A percentile compares a stretch with the other conserved stretches of the same genome.
phyloP scores from a whole-genome alignment of 2,113 vertebrate genomes.

The Podiceps cristatus region DNA sequence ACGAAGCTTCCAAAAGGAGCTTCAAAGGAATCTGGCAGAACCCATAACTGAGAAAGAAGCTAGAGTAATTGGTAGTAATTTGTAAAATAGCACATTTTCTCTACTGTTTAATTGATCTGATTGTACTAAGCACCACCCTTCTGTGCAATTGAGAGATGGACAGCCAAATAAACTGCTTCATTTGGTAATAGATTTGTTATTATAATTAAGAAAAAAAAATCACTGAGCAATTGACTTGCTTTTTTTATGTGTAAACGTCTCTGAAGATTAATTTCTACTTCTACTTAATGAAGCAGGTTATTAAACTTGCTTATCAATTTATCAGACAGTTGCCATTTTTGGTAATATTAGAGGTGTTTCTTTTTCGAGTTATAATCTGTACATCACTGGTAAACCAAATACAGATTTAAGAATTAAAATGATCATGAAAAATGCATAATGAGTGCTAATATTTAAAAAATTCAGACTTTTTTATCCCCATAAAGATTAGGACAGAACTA shows the following conservation, averaged over 20 bases:
- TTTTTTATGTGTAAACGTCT: slow-evolving; percentile 68
- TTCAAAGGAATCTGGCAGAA: slow-evolving; percentile 8
- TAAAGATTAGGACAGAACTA: not conserved
- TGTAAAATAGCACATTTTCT: not conserved
- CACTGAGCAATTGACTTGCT: slow-evolving; percentile 41
- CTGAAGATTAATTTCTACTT: slow-evolving; percentile 74
- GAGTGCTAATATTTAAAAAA: slow-evolving; percentile 31
- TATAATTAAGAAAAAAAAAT: slow-evolving; percentile 40
- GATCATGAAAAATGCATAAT: slow-evolving; percentile 24
- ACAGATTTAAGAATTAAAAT: slow-evolving; percentile 69
- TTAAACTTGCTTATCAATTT: slow-evolving; percentile 77
- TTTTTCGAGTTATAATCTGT: slow-evolving; percentile 74
- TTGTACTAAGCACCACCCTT: not conserved
- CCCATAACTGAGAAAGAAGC: not conserved
- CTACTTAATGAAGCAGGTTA: slow-evolving; percentile 79
- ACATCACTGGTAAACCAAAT: slow-evolving; percentile 69
- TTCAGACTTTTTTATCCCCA: not conserved
- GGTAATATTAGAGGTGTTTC: slow-evolving; percentile 77
- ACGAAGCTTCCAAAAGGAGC: not conserved
- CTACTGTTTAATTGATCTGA: slow-evolving; percentile 11
- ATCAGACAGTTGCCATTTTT: slow-evolving; percentile 75
- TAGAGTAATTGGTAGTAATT: slow-evolving; percentile 8
- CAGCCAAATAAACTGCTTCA: not conserved
- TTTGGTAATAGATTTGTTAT: slow-evolving; percentile 57
- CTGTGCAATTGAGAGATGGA: slow-evolving; percentile 9